Conservation (phyloP, 2,113 vertebrate genomes). For the Rana temporaria region DNA sequence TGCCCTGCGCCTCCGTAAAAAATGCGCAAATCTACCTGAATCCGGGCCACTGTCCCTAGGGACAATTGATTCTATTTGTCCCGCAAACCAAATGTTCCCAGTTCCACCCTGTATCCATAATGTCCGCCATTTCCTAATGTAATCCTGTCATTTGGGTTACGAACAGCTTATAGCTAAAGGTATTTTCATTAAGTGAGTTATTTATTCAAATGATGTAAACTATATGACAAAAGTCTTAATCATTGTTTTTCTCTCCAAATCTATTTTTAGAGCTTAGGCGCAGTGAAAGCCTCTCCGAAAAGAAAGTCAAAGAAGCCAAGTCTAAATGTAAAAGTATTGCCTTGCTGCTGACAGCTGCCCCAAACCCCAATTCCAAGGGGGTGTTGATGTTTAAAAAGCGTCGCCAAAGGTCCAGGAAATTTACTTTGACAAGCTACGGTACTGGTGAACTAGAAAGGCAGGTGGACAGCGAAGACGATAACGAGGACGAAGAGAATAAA, state of each 20-base stretch:
- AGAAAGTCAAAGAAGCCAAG: conserved; percentile 96
- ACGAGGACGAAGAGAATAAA: conserved; percentile 69
- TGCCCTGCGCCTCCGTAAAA: no score
- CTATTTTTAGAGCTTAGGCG: conserved; percentile 84
- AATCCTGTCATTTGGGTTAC: no score
- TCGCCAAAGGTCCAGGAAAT: conserved; percentile 91
- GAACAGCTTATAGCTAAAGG: no score
- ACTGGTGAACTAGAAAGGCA: conserved; percentile 86
- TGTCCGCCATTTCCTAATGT: no score
- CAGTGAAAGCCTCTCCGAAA: conserved; percentile 93
- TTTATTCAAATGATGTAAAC: no score
- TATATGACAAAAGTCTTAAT: neutral
- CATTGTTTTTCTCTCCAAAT: conserved; percentile 30
- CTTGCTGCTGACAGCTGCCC: conserved; percentile 87
- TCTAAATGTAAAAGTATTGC: conserved; percentile 99
- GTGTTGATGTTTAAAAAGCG: conserved; percentile 98
- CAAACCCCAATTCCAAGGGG: conserved; percentile 94
- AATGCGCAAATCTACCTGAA: no score
- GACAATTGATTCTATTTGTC: no score
- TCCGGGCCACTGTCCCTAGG: no score
- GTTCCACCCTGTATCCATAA: no score
- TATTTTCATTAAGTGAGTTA: no score
- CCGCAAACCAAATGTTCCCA: no score
- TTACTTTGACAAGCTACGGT: conserved; percentile 96
- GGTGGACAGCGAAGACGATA: conserved; percentile 74